phyloP scores from a whole-genome alignment of 2,888 invertebrate genomes.

The Melinaea menophilus region DNA sequence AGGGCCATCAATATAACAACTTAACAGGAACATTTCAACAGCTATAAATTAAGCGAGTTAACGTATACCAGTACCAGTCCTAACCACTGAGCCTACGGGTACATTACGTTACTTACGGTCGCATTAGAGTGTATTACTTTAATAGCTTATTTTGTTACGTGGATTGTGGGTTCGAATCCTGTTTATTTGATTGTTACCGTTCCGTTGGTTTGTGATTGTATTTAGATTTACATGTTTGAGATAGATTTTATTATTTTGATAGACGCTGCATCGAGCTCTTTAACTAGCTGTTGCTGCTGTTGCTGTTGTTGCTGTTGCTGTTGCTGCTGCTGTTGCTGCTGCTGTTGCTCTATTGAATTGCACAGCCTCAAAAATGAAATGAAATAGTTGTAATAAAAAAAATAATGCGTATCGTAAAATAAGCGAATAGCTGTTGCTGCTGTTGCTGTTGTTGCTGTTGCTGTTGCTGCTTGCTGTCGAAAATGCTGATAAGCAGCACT shows the following conservation, averaged over 20 bases:
- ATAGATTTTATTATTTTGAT: not conserved
- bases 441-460: too few species aligned
- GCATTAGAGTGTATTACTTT: conserved; percentile 30
- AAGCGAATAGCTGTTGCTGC: too few species aligned
- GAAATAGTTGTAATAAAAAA: too few species aligned
- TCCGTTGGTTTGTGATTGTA: too few species aligned
- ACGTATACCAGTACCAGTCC: conserved; percentile 39
- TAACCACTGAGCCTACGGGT: conserved; percentile 35
- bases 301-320: too few species aligned
- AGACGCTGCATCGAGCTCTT: too few species aligned
- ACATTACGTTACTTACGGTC: conserved; percentile 30
- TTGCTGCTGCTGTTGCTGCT: too few species aligned
- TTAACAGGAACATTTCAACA: conserved; percentile 71
- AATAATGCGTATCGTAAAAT: too few species aligned
- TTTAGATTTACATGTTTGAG: too few species aligned
- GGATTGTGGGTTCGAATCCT: conserved; percentile 14
- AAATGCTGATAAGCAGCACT: not conserved
- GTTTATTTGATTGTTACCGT: not conserved
- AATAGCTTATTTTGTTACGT: conserved; percentile 29
- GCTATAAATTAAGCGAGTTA: conserved; percentile 74
- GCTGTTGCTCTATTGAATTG: too few species aligned
- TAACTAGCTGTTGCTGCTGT: not conserved
- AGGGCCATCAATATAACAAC: conserved; percentile 72
- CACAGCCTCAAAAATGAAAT: too few species aligned
- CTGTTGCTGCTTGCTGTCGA: too few species aligned